Evolutionary conservation across 1,140 invertebrate genomes (phyloP).

Genomic region (Lordiphosa mommai): DNA sequence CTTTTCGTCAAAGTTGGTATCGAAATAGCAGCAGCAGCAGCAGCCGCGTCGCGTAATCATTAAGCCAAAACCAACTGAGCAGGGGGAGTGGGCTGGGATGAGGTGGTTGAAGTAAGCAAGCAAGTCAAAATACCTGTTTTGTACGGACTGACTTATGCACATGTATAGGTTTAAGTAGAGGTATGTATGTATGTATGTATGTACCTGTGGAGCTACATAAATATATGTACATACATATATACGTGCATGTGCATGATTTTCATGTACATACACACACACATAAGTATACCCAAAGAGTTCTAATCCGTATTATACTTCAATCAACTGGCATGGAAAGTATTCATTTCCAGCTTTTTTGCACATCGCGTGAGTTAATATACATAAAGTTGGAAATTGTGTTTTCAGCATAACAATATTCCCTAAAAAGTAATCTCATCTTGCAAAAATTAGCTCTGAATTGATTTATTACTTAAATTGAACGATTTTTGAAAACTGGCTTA

Average conservation of each 20-base stretch:
- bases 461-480: too few relatives aligned
- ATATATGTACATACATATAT: constrained; percentile 5
- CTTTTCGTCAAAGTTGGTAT: constrained; percentile 29
- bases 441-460: too few relatives aligned
- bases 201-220: constrained; percentile 16
- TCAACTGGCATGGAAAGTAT: too few relatives aligned
- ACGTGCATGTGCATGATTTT: background rate
- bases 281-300: too few relatives aligned
- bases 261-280: constrained; percentile 2
- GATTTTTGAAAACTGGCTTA: too few relatives aligned
- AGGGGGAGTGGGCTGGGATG: background rate
- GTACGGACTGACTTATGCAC: background rate
- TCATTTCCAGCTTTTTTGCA: too few relatives aligned
- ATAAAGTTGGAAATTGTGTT: too few relatives aligned
- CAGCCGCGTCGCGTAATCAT: constrained; percentile 45
- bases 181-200: background rate
- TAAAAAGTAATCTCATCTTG: too few relatives aligned
- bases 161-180: background rate
- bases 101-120: constrained; percentile 1
- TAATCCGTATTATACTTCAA: background rate
- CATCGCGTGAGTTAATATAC: too few relatives aligned
- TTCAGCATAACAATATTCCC: too few relatives aligned
- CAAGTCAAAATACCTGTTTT: constrained; percentile 18
- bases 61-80: constrained; percentile 18
- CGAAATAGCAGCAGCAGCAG: constrained; percentile 16